Percentiles rank a stretch among this genome's conserved stretches.
These are phyloP conservation scores for Eupithecia dodoneata DNA, from an alignment of 2,888 invertebrate genomes.

Conservation along the genomic window DNA sequence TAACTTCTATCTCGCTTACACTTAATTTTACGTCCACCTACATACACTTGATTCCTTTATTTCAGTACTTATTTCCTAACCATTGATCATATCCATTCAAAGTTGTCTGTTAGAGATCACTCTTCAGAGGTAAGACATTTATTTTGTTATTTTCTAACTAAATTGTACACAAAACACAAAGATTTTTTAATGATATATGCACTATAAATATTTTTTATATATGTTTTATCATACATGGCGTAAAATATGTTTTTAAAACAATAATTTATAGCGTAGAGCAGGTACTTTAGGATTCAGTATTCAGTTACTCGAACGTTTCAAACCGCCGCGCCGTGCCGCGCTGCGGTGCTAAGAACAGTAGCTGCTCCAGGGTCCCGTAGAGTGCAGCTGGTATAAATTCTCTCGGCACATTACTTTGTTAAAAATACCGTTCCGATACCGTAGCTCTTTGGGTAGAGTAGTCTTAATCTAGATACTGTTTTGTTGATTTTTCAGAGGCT, in stretches of 20 bases:
- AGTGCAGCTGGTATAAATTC: constrained; percentile 54
- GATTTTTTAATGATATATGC: no score
- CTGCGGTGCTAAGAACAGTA: constrained; percentile 2
- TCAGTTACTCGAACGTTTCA: neutral
- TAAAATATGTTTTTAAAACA: neutral
- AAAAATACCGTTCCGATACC: constrained; percentile 48
- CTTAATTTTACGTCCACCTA: no score
- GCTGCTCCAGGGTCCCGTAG: constrained; percentile 13
- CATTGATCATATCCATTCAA: no score
- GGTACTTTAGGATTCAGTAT: neutral
- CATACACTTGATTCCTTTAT: no score
- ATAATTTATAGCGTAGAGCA: neutral
- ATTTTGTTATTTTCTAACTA: no score
- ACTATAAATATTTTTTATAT: no score
- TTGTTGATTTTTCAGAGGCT: neutral
- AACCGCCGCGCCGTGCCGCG: neutral
- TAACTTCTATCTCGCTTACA: no score
- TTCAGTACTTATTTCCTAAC: no score
- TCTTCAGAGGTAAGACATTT: no score
- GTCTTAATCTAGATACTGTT: constrained; percentile 12
- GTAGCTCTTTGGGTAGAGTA: constrained; percentile 26
- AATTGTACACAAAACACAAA: no score
- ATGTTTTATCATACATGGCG: no score
- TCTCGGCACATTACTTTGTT: constrained; percentile 60
- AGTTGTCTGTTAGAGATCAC: no score